A percentile compares a stretch with the other conserved stretches of the same genome.
Evolutionary conservation across 2,888 invertebrate species (phyloP).

Genomic region (Troilus luridus): DNA sequence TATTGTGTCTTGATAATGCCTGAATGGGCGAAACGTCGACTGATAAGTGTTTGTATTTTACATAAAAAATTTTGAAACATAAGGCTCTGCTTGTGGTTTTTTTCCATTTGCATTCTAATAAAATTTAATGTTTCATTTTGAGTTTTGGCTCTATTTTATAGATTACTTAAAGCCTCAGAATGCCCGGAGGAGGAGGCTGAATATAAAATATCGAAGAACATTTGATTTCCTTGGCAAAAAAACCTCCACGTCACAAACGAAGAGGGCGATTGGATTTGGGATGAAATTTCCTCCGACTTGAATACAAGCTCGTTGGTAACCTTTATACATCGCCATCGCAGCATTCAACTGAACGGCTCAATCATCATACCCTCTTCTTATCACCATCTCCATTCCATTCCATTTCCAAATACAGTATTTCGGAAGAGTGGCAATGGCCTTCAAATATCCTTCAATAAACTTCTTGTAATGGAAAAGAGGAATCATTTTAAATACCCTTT

Average conservation of each 20-base stretch:
- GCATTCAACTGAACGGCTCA: neutral
- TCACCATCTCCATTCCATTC: neutral
- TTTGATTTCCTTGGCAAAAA: neutral
- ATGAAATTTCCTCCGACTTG: conserved; percentile 24
- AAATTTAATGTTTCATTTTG: too few species aligned
- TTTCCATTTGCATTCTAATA: too few species aligned
- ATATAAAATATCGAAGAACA: conserved; percentile 26
- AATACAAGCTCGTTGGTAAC: conserved; percentile 14
- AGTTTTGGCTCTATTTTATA: too few species aligned
- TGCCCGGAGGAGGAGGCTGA: neutral
- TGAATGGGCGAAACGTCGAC: too few species aligned
- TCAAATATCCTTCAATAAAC: too few species aligned
- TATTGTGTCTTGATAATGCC: too few species aligned
- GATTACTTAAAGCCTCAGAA: neutral
- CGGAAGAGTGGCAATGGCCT: neutral
- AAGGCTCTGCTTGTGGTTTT: too few species aligned
- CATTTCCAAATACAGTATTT: neutral
- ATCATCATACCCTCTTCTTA: neutral
- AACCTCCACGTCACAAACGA: neutral
- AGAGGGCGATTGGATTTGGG: neutral
- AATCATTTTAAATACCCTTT: neutral
- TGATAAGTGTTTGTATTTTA: too few species aligned
- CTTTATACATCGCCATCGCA: neutral
- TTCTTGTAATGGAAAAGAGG: too few species aligned
- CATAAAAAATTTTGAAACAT: too few species aligned